phyloP scores from a whole-genome alignment of 1,140 invertebrate species.

The Drosophila jambulina region DNA sequence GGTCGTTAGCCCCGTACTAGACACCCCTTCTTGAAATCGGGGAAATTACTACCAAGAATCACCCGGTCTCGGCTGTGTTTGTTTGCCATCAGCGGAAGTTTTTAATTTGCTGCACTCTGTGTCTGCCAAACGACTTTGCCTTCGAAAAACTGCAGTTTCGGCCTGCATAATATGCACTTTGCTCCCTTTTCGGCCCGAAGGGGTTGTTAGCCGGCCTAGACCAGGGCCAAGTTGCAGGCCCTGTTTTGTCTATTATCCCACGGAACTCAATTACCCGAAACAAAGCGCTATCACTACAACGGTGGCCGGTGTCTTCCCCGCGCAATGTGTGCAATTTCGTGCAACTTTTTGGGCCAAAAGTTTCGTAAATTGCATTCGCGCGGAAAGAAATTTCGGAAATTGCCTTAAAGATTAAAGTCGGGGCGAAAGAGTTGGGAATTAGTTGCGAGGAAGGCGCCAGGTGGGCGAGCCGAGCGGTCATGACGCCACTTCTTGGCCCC shows the following conservation, averaged over 20 bases:
- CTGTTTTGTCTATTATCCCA: conserved; percentile 42
- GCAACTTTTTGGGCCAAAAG: conserved; percentile 71
- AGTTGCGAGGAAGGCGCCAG: conserved; percentile 42
- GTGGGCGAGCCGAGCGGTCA: conserved; percentile 21
- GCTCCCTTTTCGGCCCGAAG: conserved; percentile 25
- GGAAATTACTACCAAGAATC: conserved; percentile 74
- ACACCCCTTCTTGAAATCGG: conserved; percentile 32
- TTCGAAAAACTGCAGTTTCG: conserved; percentile 69
- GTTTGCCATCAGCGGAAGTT: conserved; percentile 77
- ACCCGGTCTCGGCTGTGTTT: conserved; percentile 55
- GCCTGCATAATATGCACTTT: conserved; percentile 78
- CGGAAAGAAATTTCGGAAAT: conserved; percentile 61
- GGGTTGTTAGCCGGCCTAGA: conserved; percentile 36
- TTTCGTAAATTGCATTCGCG: conserved; percentile 70
- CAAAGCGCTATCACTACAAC: conserved; percentile 46
- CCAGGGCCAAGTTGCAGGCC: conserved; percentile 29
- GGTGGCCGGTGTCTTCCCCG: conserved; percentile 40
- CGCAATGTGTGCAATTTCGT: conserved; percentile 72
- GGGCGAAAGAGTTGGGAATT: conserved; percentile 58
- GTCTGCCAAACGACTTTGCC: conserved; percentile 22
- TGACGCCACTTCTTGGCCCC: conserved; percentile 76
- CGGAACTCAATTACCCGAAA: conserved; percentile 75
- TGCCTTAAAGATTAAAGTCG: conserved; percentile 78
- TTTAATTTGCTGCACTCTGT: conserved; percentile 65
- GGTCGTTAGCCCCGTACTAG: conserved; percentile 38